Base-by-base conservation (phyloP, 2,888 invertebrate species). In the Augochlorella aurata region DNA sequence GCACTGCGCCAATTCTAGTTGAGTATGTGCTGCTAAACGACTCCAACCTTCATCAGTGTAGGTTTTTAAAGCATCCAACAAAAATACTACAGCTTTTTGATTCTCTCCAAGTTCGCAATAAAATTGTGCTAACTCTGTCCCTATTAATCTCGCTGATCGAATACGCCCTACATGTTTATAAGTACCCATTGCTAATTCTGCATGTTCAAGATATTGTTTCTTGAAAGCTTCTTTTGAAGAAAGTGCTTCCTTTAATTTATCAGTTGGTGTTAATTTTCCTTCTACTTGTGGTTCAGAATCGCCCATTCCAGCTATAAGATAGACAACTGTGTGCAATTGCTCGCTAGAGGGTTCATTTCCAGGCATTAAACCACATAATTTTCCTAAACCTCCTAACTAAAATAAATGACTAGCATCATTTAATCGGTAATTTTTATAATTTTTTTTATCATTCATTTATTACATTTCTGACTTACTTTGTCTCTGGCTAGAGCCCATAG, bases 161-260 rank as follows among this genome's bases (percentile, higher is more conserved):
- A 96, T 94, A 10, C 95, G 93, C 14, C 94, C 97, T 84, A 99
- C 98, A 94, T 99, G 98, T 91, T 99, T 99, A 92, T 98, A 99
- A 0, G 98, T 99, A 73, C 98, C 98, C 96, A 99, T 98, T 0
- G 99, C 98, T 84, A 99, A 94, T 93, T 99, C 99, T 0, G 98
- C 98, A 80, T 99, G 94, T 94, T 99, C 99, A 92, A 98, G 94
- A 92, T 99, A 99, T 88, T 98, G 97, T 92, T 97, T 97, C 90
- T 97, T 97, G 93, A 99, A 99, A 71, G 97, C 96, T 77, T 97
- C 97, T 92, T 97, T 97, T 16, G 98, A 98, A 75, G 98, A 98
- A 4, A 99, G 94, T 0, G 98, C 98, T 90, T 98, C 97, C 92
- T 98, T 98, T 14, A 99, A 94, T 91, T 97, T 96, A 88, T 98